Base-by-base conservation (phyloP, 2,888 invertebrate species). In the Anarsia innoxiella region DNA sequence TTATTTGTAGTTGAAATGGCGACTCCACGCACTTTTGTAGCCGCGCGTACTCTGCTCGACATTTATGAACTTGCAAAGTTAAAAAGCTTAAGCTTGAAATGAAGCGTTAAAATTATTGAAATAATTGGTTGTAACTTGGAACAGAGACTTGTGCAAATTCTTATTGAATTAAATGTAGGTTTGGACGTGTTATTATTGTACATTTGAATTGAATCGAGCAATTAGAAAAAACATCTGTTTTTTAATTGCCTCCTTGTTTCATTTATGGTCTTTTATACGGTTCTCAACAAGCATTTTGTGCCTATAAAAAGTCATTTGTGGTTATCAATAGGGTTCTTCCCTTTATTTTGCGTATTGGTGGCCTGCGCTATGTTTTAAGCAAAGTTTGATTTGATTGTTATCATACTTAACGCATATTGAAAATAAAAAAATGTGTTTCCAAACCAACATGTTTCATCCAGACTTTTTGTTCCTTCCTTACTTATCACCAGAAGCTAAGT, bases 1-100 rank as follows among this genome's bases (percentile, higher is more conserved):
- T 63, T 50, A 53, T 49, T 46, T 58, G 29, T 19, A 29, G 49
- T 19, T 19, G 52, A 47, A 51, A 46, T 57, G 50, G 43, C 49
- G 40, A 47, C 56, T 61, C 54, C 34, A 45, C 29, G 33, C 26
- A 36, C 45, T 40, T 40, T 33, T 14, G 31, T 49, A 46, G 53
- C 48, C 49, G 46, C 41, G 36, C 40, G 46, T 48, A 32, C 31
- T 40, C 40, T 37, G 37, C 43, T 47, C 42, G 48, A 53, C 49
- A 46, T 56, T 57, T 54, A 55, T 51, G 46, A 48, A 46, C 50
- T 45, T 41, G 53, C 43, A 43, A 12, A 48, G 43, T 39, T 50
- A 48, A 51, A 52, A 41, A 45, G 41, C 38, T 42, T 45, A 45
- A 41, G 44, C 39, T 41, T 46, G 40, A 49, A 51, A 46, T 43